Conservation (phyloP, 2,888 invertebrate species). For the Siphlonurus alternatus region DNA sequence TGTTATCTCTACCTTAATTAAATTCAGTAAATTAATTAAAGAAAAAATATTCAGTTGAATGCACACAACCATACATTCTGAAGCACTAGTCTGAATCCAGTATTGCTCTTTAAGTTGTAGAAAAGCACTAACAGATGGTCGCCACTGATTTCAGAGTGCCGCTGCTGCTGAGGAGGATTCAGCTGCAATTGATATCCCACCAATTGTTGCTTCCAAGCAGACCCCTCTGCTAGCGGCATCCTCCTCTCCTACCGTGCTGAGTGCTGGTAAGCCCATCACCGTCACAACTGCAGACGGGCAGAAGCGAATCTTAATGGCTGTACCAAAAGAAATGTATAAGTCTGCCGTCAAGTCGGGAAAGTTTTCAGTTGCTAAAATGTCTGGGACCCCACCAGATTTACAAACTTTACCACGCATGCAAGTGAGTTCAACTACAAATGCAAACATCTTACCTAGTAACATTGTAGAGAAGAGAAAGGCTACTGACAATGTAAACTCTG, state of each 20-base stretch:
- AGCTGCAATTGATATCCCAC: background rate
- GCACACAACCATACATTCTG: too few species aligned
- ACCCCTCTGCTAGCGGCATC: background rate
- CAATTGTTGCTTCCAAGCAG: background rate
- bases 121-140: too few species aligned
- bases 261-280: background rate
- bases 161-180: background rate
- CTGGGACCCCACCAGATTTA: too few species aligned
- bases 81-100: too few species aligned
- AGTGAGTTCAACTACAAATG: too few species aligned
- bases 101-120: too few species aligned
- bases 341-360: background rate
- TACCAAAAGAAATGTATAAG: background rate
- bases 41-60: too few species aligned
- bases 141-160: too few species aligned
- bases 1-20: too few species aligned
- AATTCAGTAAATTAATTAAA: too few species aligned
- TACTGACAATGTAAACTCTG: background rate
- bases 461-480: background rate
- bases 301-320: background rate
- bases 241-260: background rate
- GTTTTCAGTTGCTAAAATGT: too few species aligned
- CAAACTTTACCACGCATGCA: too few species aligned
- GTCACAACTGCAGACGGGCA: background rate
- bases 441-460: background rate